Evolutionary conservation across 2,888 invertebrate genomes (phyloP).

Genomic region (Apodemia zela): DNA sequence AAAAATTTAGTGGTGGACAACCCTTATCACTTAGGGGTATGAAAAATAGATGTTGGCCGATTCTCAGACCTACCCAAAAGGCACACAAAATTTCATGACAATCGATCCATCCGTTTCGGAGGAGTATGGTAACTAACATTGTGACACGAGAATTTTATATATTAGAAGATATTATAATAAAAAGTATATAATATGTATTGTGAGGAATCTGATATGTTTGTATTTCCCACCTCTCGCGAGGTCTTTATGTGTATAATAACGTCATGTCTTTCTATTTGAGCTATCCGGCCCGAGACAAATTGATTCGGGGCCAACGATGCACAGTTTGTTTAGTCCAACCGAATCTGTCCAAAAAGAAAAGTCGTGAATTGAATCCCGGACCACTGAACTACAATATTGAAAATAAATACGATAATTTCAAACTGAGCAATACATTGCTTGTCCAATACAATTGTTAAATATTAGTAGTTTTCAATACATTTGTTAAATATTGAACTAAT

Average conservation of each 20-base stretch:
- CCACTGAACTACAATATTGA: conserved; percentile 18
- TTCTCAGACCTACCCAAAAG: too few species aligned
- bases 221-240: neutral
- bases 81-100: too few species aligned
- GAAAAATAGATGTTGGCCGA: too few species aligned
- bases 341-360: conserved; percentile 68
- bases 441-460: neutral
- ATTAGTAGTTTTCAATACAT: too few species aligned
- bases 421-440: conserved; percentile 37
- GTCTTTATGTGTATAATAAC: conserved; percentile 23
- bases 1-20: too few species aligned
- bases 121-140: too few species aligned
- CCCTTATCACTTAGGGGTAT: too few species aligned
- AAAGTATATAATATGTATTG: too few species aligned
- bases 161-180: too few species aligned
- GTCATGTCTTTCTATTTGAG: conserved; percentile 45
- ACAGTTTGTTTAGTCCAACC: conserved; percentile 70
- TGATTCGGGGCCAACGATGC: conserved; percentile 59
- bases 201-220: neutral
- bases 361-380: conserved; percentile 64
- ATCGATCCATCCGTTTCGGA: too few species aligned
- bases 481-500: too few species aligned
- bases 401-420: neutral
- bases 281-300: conserved; percentile 53
- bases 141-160: too few species aligned